Evolutionary conservation across 2,113 vertebrate species (phyloP), one percentile per base, ranked within the genome.

Genomic region (Passerina amoena): DNA sequence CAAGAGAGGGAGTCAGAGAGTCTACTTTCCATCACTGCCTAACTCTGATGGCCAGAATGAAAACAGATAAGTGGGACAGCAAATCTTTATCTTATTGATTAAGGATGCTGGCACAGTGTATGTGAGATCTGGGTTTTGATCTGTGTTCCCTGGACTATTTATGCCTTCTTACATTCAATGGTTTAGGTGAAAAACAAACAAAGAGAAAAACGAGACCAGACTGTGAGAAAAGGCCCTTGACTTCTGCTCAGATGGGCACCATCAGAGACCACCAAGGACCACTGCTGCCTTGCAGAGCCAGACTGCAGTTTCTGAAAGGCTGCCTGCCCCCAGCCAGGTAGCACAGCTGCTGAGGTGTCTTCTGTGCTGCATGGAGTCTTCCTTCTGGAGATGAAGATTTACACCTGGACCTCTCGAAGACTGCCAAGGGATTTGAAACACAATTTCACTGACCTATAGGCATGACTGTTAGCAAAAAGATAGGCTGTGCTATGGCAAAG

Each of bases 61-160:
- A 95, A 94, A 78, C n/a, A 78, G 86, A 21, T 92, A 94, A 71
- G 35, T 84, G 51, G 56, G 60, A 95, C 88, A 93, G 91, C 64
- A 94, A 93, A 95, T 96, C 92, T 91, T 97, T 96, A 92, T 21
- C 56, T 82, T 83, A 97, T 96, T 88, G 94, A 97, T 88, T 92
- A 86, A 94, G 38, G 51, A 66, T 45, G 37, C 37, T 0, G 1
- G 14, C 71, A 86, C 0, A 0, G 51, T 78, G 56, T 1, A 0
- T 70, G 72, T 2, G 1, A 64, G 86, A 59, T 83, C 86, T 93
- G 72, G 76, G 45, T 60, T 95, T 97, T 93, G 80, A 92, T 93
- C 80, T 90, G 80, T 66, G 69, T 91, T 96, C 76, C 45, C 54
- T 47, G 47, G 75, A 23, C 59, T 73, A 30, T 83, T 92, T 86